Conservation (phyloP, 2,797 vertebrate genomes). For the Falco concolor region DNA sequence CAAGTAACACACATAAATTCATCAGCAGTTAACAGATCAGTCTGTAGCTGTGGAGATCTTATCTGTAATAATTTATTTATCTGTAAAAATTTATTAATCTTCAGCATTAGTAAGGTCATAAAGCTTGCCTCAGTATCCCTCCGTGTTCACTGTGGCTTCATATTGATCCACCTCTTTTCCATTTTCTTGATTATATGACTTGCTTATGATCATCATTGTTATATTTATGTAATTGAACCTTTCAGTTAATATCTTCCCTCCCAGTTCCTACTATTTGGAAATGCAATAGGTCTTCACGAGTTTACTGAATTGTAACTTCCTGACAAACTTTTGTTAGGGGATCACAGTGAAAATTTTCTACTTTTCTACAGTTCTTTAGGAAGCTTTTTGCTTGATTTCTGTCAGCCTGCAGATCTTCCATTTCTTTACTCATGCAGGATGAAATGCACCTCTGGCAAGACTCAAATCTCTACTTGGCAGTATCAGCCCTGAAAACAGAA, state of each 20-base stretch:
- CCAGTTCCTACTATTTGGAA: not conserved
- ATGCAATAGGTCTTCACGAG: not conserved
- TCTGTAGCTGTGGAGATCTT: not conserved
- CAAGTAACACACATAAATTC: not conserved
- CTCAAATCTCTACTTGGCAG: not conserved
- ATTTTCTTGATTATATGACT: not conserved
- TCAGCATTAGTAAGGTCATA: not conserved
- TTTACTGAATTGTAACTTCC: not conserved
- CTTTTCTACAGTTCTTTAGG: not conserved
- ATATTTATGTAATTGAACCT: not conserved
- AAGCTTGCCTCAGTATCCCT: not conserved
- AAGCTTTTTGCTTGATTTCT: not conserved
- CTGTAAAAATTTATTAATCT: not conserved
- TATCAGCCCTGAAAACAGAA: not conserved
- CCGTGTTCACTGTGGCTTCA: not conserved
- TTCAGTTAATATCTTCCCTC: not conserved
- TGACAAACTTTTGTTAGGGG: not conserved
- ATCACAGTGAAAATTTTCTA: not conserved
- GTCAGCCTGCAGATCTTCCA: not conserved
- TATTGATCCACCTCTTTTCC: not conserved
- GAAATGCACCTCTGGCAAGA: not conserved
- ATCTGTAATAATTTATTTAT: not conserved
- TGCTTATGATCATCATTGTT: not conserved
- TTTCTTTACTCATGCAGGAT: not conserved
- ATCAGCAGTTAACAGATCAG: not conserved